Base-by-base conservation (phyloP, 2,888 invertebrate species). In the Cryptocephalus primarius region DNA sequence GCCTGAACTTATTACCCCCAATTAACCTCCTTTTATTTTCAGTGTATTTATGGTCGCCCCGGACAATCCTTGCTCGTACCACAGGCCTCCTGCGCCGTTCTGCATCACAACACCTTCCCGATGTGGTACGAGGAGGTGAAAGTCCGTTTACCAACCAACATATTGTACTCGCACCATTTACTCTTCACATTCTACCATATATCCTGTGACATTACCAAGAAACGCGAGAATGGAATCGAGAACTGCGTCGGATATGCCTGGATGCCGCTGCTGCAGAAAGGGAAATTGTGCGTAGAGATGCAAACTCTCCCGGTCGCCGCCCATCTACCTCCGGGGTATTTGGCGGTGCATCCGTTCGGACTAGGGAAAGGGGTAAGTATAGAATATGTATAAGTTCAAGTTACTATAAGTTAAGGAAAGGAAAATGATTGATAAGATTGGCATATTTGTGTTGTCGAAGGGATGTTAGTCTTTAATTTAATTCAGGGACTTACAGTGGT, bases 121-220 rank as follows among this genome's bases (percentile, higher is more conserved):
- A 80, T 82, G 12, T 95, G 93, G 88, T 84, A 88, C 64, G 93
- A 94, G 68, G 95, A 95, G 73, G 82, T 94, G 40, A 97, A 97
- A 74, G 76, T 97, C 48, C 79, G 85, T 22, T 74, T 97, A 33
- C 97, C 97, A 0, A 78, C 89, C 12, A 85, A 89, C 51, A 73
- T 97, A 43, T 84, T 88, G 39, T 71, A 82, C 0, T 82, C 84
- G 44, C 96, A 96, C 69, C 97, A 97, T 67, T 71, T 99, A 47
- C 75, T 97, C 44, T 96, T 97, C 72, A 89, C 90, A 4, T 96
- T 97, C 72, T 86, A 89, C 64, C 97, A 97, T 68, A 88, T 99
- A 50, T 92, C 93, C 50, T 95, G 96, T 66, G 88, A 92, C 71
- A 77, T 86, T 54, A 79, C 85, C 43, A 78, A 78, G 59, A 86